Percentiles rank a stretch among this genome's conserved stretches.
Conservation (phyloP, 2,888 invertebrate genomes). For the Sarcophaga variegata region DNA sequence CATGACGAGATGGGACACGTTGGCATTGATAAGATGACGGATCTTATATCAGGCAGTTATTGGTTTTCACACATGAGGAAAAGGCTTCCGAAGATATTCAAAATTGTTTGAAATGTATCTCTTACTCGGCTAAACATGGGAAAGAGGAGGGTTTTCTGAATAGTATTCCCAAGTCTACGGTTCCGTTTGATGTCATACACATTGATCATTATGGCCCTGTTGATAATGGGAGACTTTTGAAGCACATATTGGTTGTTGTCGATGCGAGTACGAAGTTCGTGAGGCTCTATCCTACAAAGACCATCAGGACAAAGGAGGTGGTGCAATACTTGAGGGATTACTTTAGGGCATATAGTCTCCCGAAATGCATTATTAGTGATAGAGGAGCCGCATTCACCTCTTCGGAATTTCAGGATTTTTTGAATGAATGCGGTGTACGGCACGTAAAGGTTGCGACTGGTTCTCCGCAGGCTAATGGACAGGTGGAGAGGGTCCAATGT, state of each 20-base stretch:
- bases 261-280: no score
- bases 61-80: conserved; percentile 42
- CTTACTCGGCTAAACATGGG: conserved; percentile 38
- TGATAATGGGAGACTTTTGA: no score
- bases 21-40: conserved; percentile 47
- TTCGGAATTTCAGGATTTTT: no score
- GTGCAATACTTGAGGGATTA: conserved; percentile 53
- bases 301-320: no score
- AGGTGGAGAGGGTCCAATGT: conserved; percentile 66
- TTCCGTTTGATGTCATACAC: conserved; percentile 48
- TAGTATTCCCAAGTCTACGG: conserved; percentile 49
- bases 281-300: no score
- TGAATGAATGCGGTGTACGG: no score
- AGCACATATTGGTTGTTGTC: no score
- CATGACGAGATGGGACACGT: conserved; percentile 63
- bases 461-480: conserved; percentile 71
- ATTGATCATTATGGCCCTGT: conserved; percentile 53
- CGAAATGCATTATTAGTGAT: conserved; percentile 67
- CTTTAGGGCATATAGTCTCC: conserved; percentile 68
- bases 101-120: conserved; percentile 51
- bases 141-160: conserved; percentile 50
- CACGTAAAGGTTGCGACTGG: conserved; percentile 55
- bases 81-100: conserved; percentile 37
- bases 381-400: conserved; percentile 60
- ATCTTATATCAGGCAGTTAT: conserved; percentile 48